phyloP scores from a whole-genome alignment of 2,888 invertebrate genomes.

The Lomographa bimaculata region DNA sequence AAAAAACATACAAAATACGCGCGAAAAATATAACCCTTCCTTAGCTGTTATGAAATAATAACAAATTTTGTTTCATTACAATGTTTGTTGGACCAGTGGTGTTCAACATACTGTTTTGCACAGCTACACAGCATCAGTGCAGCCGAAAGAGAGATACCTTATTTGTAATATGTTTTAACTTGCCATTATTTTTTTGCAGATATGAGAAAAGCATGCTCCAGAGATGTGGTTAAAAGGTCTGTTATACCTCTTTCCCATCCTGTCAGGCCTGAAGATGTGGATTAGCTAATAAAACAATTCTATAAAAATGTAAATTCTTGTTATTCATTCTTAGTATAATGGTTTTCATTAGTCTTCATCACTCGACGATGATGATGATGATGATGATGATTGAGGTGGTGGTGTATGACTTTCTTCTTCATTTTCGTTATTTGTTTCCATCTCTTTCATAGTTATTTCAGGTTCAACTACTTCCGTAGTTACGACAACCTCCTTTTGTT shows the following conservation, averaged over 20 bases:
- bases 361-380: too few relatives aligned
- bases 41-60: too few relatives aligned
- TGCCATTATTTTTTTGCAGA: slow-evolving; percentile 90
- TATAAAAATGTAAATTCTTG: too few relatives aligned
- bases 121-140: too few relatives aligned
- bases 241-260: slow-evolving; percentile 97
- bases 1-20: too few relatives aligned
- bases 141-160: too few relatives aligned
- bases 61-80: too few relatives aligned
- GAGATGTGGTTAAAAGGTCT: slow-evolving; percentile 95
- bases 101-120: too few relatives aligned
- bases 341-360: slow-evolving; percentile 14
- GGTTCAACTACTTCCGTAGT: slow-evolving; percentile 19
- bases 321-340: too few relatives aligned
- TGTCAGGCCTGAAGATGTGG: slow-evolving; percentile 97
- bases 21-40: too few relatives aligned
- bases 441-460: slow-evolving; percentile 27
- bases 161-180: too few relatives aligned
- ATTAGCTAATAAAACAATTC: slow-evolving; percentile 62
- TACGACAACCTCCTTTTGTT: slow-evolving; percentile 71
- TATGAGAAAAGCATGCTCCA: slow-evolving; percentile 98
- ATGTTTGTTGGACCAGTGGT: too few relatives aligned
- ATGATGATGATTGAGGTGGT: slow-evolving; percentile 28
- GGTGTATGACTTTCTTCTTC: slow-evolving; percentile 35
- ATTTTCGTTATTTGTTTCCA: slow-evolving; percentile 24